Evolutionary conservation across 2,113 vertebrate genomes (phyloP).

Genomic region (Corynorhinus townsendii): DNA sequence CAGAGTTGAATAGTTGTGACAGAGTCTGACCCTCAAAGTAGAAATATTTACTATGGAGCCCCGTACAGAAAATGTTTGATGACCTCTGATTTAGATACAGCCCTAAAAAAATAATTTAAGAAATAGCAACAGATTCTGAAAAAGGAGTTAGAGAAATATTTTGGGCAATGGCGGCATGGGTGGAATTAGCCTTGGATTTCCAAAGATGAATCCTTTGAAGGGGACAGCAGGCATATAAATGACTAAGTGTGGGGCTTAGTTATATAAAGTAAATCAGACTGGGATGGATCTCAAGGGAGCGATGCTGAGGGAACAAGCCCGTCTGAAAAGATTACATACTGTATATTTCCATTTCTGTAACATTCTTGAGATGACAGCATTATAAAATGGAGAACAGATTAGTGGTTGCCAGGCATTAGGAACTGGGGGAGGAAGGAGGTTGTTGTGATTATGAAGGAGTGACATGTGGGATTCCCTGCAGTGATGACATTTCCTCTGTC

Average conservation of each 20-base stretch:
- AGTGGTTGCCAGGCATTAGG: background rate
- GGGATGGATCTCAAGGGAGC: background rate
- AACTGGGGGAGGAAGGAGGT: background rate
- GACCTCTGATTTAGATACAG: background rate
- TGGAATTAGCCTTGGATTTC: background rate
- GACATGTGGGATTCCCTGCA: background rate
- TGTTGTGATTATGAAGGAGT: background rate
- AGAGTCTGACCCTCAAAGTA: background rate
- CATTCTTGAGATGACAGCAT: background rate
- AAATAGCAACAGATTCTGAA: background rate
- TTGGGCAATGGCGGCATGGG: background rate
- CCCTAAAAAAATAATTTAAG: background rate
- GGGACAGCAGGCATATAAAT: background rate
- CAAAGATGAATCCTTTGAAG: background rate
- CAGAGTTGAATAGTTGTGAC: background rate
- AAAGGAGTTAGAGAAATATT: background rate
- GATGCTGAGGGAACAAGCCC: background rate
- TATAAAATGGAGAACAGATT: background rate
- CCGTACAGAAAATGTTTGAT: background rate
- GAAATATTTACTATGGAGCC: background rate
- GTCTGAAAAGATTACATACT: background rate
- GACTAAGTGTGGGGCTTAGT: background rate
- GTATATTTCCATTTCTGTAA: conserved; percentile 10
- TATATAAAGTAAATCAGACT: background rate
- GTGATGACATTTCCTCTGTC: background rate